Evolutionary conservation across 2,113 vertebrate genomes (phyloP).

Genomic region (pig (Sus scrofa)): T2T-Sscrofa CM000824.6:71008501-71009000

Average conservation of each 20-base stretch:
- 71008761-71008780: slow-evolving; percentile 3
- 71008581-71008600: slow-evolving; percentile 81
- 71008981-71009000: not conserved
- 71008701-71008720: slow-evolving; percentile 22
- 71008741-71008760: not conserved
- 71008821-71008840: not conserved
- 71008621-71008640: slow-evolving; percentile 57
- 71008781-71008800: slow-evolving; percentile 15
- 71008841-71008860: not conserved
- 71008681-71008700: slow-evolving; percentile 4
- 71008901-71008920: not conserved
- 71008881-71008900: not conserved
- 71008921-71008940: not conserved
- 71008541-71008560: slow-evolving; percentile 85
- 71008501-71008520: slow-evolving; percentile 84
- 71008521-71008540: slow-evolving; percentile 84
- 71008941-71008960: not conserved
- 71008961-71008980: not conserved
- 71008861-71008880: not conserved
- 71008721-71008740: not conserved
- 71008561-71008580: slow-evolving; percentile 85
- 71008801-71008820: not conserved
- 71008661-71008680: not conserved
- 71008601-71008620: slow-evolving; percentile 83
- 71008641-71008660: slow-evolving; percentile 50